A percentile compares a stretch with the other conserved stretches of the same genome.
Evolutionary conservation across 1,140 invertebrate genomes (phyloP).

Genomic region (Saccostrea cuccullata): DNA sequence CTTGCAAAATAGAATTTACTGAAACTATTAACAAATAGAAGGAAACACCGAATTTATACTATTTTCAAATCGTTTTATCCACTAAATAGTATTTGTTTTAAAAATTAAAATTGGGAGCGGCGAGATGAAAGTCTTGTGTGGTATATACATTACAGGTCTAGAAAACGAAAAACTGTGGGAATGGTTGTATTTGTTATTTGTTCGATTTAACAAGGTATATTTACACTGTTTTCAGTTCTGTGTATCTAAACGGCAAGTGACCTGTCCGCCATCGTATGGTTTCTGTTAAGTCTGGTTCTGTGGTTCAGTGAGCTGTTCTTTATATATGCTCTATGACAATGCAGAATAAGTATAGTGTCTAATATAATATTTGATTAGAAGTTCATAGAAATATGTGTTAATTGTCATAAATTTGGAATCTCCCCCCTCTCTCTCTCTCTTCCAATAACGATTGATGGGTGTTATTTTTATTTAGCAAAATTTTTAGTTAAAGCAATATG

Average conservation of each 20-base stretch:
- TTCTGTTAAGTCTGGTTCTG: not conserved
- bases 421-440: no score
- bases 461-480: no score
- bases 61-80: conserved; percentile 2
- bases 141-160: conserved; percentile 23
- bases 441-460: no score
- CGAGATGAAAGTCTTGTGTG: not conserved
- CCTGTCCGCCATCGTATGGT: not conserved
- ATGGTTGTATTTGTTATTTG: not conserved
- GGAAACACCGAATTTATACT: not conserved
- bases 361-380: not conserved
- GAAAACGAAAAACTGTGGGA: not conserved
- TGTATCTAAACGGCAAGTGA: conserved; percentile 30
- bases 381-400: not conserved
- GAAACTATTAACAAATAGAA: not conserved
- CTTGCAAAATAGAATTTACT: not conserved
- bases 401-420: not conserved
- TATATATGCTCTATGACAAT: not conserved
- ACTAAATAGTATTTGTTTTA: conserved; percentile 21
- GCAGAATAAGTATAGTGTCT: not conserved
- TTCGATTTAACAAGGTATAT: conserved; percentile 25
- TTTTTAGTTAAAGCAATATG: no score
- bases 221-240: conserved; percentile 34
- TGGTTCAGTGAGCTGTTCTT: no score
- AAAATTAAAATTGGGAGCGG: not conserved